Base-by-base conservation (phyloP, 2,888 invertebrate genomes). In the Heteropelma amictum region DNA sequence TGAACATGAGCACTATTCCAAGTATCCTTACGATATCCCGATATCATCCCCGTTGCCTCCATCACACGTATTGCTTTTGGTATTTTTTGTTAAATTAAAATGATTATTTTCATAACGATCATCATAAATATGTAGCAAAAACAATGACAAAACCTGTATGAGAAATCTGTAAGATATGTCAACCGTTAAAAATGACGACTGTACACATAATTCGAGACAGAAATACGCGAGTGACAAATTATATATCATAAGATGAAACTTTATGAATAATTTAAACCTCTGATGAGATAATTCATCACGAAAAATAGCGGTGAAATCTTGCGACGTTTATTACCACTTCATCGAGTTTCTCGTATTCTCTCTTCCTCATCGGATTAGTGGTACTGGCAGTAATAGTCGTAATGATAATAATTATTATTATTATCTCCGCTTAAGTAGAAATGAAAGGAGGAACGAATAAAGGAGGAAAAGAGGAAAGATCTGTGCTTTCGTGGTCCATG, bases 361-460 rank as follows among this genome's bases (percentile, higher is more conserved):
- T n/a, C n/a, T n/a, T n/a, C n/a, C n/a, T n/a, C 49, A 61, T 67
- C 58, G 75, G 71, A 54, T 72, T 60, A 68, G 67, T 53, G 35
- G 28, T 71, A 35, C 60, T 47, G 47, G 21, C 63, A 38, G 67
- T 58, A 58, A 72, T 76, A 68, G 53, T 45, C 26, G 23, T 54
- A 33, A 64, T 71, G 23, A 60, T 60, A 60, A 70, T 60, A 12
- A 63, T 72, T 8, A 63, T 58, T 49, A 53, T 61, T 23, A 68
- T 71, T 63, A 65, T 61, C 49, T 42, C 35, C 45, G 68, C 3
- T 72, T 68, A 64, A 68, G 58, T 38, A 65, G 60, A 68, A 28
- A 14, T 23, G 33, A 49, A 54, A 42, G 49, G 38, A 54, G 40
- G 8, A 65, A 23, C 12, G 40, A 69, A 38, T 10, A 30, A 61